Percentiles rank a stretch among this genome's conserved stretches.
Conservation (phyloP, 2,797 vertebrate species). For the Sebastes kiyomatsui region DNA sequence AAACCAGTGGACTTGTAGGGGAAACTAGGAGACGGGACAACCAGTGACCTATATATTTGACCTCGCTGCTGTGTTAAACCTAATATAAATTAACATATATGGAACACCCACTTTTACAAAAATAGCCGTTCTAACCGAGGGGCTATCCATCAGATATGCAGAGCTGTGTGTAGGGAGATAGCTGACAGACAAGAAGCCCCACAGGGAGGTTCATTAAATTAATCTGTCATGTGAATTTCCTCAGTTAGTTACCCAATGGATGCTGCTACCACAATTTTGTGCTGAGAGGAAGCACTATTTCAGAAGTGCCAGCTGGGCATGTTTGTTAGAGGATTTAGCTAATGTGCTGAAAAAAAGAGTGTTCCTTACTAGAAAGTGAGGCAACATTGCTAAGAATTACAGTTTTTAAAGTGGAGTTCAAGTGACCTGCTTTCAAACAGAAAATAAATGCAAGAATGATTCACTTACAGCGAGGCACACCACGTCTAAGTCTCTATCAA, state of each 20-base stretch:
- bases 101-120: constrained; percentile 43
- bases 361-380: constrained; percentile 11
- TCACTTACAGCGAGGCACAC: background rate
- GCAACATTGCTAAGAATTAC: constrained; percentile 8
- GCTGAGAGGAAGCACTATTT: constrained; percentile 35
- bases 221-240: constrained; percentile 64
- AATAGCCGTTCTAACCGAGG: constrained; percentile 28
- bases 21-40: background rate
- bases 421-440: constrained; percentile 22
- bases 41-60: constrained; percentile 37
- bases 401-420: constrained; percentile 14
- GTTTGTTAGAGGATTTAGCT: constrained; percentile 41
- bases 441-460: constrained; percentile 9
- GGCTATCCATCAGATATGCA: constrained; percentile 38
- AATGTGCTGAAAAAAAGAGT: constrained; percentile 20
- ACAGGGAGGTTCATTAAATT: constrained; percentile 56
- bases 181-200: constrained; percentile 43
- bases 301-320: constrained; percentile 38
- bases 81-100: constrained; percentile 52
- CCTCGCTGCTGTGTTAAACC: constrained; percentile 26
- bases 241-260: constrained; percentile 36
- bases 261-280: constrained; percentile 31
- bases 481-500: constrained; percentile 16
- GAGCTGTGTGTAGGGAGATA: constrained; percentile 22
- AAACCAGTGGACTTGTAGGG: constrained; percentile 16